Conservation (phyloP, 2,888 invertebrate genomes). For the Silvanus unidentatus region DNA sequence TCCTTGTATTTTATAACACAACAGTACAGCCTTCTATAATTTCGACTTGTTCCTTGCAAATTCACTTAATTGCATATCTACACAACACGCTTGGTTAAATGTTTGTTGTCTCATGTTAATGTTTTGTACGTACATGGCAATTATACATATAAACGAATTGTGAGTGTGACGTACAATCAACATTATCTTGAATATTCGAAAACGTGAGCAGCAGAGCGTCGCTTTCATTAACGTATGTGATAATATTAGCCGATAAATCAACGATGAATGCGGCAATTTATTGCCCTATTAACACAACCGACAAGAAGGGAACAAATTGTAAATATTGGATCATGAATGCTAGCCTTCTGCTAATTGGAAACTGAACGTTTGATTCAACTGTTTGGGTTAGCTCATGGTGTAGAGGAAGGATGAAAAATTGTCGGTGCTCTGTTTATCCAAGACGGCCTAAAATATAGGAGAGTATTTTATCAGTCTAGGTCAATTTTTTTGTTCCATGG, state of each 20-base stretch:
- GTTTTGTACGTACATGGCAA: neutral
- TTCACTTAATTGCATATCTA: neutral
- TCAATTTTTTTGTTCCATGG: too few species aligned
- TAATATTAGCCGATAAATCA: constrained; percentile 42
- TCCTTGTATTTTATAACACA: too few species aligned
- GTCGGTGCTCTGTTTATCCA: too few species aligned
- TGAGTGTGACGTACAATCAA: constrained; percentile 18
- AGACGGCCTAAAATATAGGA: too few species aligned
- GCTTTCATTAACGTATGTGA: constrained; percentile 31
- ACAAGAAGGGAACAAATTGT: constrained; percentile 42
- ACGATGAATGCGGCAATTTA: constrained; percentile 40
- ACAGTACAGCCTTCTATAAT: too few species aligned
- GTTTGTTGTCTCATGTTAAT: neutral
- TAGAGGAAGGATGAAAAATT: too few species aligned
- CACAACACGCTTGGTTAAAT: neutral
- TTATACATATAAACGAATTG: neutral
- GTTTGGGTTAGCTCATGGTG: too few species aligned
- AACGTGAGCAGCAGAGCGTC: constrained; percentile 21
- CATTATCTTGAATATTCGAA: constrained; percentile 14
- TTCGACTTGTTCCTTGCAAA: constrained; percentile 1
- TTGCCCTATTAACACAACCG: constrained; percentile 40
- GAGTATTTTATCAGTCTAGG: too few species aligned
- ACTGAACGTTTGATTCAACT: too few species aligned
- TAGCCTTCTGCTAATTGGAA: constrained; percentile 25
- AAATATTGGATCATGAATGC: constrained; percentile 43